Evolutionary conservation across 2,113 vertebrate species (phyloP), one percentile per base, ranked within the genome.

Genomic region (Podilymbus podiceps): DNA sequence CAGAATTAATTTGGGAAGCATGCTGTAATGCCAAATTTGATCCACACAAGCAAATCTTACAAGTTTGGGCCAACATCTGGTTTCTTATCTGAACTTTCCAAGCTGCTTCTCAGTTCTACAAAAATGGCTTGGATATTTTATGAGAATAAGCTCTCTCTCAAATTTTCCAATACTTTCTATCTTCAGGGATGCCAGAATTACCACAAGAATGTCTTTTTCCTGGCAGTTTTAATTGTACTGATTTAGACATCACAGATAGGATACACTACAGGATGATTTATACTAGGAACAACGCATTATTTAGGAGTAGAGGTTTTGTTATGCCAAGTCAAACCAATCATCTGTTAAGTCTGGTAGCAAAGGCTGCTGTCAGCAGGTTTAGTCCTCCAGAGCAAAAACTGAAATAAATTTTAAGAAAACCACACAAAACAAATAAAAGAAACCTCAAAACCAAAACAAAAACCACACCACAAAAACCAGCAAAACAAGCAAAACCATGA

Each of bases 151-250:
- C 44, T 18, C n/a, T 15, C 58, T 67, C 67, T 85, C 71, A 90
- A 55, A 74, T 74, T 90, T 96, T 95, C 90, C 83, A 93, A 59
- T 49, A 46, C 49, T 49, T 93, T 59, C 47, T 91, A 20, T 64
- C 50, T 53, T 66, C 55, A 73, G 30, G 38, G 55, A 71, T 60
- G 66, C 81, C 84, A 93, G 66, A 94, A 82, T 42, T 68, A 85
- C 91, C 89, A 82, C 74, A 95, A 79, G 74, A 92, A 90, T 69
- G 52, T 76, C 64, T 91, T 79, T 91, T 76, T 89, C 66, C 62
- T 53, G 71, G 91, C 89, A 62, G 5, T 85, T 50, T 23, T 25
- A 76, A 38, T 6, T 50, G 72, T 6, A 40, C 52, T 35, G 55
- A 77, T 58, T 86, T 63, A 86, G 30, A 40, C 19, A 60, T 79